phyloP scores from a whole-genome alignment of 2,888 invertebrate genomes.

The Yponomeuta evonymella region DNA sequence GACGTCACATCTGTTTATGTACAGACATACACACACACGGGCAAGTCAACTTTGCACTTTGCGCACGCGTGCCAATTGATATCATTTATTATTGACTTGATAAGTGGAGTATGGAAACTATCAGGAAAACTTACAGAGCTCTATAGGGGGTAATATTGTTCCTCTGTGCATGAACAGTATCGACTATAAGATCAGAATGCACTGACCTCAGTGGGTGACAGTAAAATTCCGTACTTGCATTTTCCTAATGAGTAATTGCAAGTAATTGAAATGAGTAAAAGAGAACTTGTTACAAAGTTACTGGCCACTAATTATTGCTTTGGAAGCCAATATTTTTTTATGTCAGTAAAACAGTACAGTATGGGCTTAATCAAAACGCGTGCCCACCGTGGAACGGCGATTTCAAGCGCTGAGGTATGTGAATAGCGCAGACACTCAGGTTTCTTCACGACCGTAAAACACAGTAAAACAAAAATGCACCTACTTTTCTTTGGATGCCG shows the following conservation, averaged over 20 bases:
- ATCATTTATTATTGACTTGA: constrained; percentile 7
- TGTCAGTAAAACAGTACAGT: too few relatives aligned
- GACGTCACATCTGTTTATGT: constrained; percentile 30
- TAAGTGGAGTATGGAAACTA: constrained; percentile 1
- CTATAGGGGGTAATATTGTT: not conserved
- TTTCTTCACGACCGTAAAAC: not conserved
- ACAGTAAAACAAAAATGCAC: too few relatives aligned
- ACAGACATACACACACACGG: constrained; percentile 13
- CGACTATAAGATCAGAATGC: not conserved
- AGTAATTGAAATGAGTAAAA: not conserved
- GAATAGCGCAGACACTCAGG: too few relatives aligned
- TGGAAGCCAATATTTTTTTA: too few relatives aligned
- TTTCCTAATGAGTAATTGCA: not conserved
- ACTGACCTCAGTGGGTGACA: not conserved
- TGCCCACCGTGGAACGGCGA: too few relatives aligned
- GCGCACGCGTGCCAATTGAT: constrained; percentile 41
- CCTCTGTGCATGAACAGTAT: not conserved
- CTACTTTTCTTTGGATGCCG: too few relatives aligned
- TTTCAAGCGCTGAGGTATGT: too few relatives aligned
- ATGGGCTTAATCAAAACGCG: too few relatives aligned
- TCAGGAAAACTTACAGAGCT: not conserved
- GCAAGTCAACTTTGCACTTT: constrained; percentile 52
- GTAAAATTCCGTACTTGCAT: not conserved
- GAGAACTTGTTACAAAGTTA: too few relatives aligned
- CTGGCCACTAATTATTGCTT: too few relatives aligned